Conservation (phyloP, 2,888 invertebrate genomes). For the Phorcus lineatus region DNA sequence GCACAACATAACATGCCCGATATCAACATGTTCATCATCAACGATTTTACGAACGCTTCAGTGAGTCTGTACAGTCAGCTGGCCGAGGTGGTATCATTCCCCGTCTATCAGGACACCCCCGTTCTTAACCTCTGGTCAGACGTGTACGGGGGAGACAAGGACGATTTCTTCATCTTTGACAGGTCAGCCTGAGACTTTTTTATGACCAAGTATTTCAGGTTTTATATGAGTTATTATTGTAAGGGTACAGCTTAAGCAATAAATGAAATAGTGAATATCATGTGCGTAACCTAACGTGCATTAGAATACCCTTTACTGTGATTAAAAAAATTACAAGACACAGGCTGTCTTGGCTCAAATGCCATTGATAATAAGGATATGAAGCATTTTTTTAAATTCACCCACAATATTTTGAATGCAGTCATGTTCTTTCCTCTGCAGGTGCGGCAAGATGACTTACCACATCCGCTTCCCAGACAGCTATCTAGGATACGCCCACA, state of each 20-base stretch:
- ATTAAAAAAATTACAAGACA: too few species aligned
- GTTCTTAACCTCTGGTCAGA: constrained; percentile 57
- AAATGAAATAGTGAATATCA: too few species aligned
- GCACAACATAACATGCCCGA: constrained; percentile 46
- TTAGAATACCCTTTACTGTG: too few species aligned
- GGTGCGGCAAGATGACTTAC: constrained; percentile 64
- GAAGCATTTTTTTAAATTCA: too few species aligned
- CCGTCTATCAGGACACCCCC: constrained; percentile 67
- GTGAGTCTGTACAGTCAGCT: constrained; percentile 42
- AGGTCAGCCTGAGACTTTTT: constrained; percentile 49
- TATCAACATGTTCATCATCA: constrained; percentile 65
- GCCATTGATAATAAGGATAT: too few species aligned
- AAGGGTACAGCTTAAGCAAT: too few species aligned
- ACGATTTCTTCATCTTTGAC: constrained; percentile 72
- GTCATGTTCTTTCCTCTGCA: constrained; percentile 36
- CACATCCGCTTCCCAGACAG: constrained; percentile 63
- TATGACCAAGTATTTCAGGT: too few species aligned
- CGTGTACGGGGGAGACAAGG: constrained; percentile 61
- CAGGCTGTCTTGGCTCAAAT: too few species aligned
- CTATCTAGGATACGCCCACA: constrained; percentile 40
- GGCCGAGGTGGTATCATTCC: constrained; percentile 43
- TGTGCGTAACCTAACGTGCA: too few species aligned
- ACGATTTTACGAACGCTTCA: constrained; percentile 51
- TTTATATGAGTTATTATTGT: too few species aligned
- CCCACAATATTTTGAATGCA: not conserved